Evolutionary conservation across 2,113 vertebrate species (phyloP).

Genomic region (Tachysurus vachellii): DNA sequence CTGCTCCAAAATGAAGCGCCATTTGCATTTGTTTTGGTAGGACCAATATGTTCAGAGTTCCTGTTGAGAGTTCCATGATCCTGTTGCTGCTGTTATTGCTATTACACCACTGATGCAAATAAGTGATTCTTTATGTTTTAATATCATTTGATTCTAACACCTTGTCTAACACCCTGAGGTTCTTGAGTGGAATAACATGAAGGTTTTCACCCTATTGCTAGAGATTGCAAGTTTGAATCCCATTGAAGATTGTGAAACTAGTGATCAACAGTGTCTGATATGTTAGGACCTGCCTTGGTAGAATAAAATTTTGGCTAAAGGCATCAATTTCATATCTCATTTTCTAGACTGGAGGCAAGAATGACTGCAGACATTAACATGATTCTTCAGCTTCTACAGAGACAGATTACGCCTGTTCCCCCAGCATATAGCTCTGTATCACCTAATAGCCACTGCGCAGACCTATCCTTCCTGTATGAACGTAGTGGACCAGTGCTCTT

Average conservation of each 20-base stretch:
- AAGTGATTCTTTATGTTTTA: neutral
- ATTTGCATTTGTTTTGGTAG: neutral
- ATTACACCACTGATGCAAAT: neutral
- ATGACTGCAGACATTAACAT: constrained; percentile 88
- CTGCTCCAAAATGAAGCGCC: neutral
- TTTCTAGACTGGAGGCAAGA: constrained; percentile 85
- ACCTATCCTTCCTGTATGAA: constrained; percentile 74
- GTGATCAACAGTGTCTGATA: neutral
- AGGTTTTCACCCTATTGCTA: neutral
- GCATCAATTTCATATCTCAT: neutral
- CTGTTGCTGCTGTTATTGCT: neutral
- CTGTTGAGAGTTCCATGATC: too few species aligned
- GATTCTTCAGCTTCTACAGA: constrained; percentile 92
- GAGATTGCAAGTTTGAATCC: neutral
- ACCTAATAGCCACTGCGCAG: constrained; percentile 62
- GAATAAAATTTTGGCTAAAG: neutral
- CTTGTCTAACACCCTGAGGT: too few species aligned
- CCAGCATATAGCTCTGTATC: constrained; percentile 83
- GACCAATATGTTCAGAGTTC: neutral
- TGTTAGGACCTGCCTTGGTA: neutral
- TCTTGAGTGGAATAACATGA: neutral
- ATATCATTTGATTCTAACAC: neutral
- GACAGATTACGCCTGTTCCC: constrained; percentile 82
- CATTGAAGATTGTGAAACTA: neutral
- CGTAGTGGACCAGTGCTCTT: constrained; percentile 65